Percentiles rank a stretch among this genome's conserved stretches.
These are phyloP conservation scores for Platyrinchus mystaceus DNA, from an alignment of 2,797 vertebrate species.

Conservation along the genomic window DNA sequence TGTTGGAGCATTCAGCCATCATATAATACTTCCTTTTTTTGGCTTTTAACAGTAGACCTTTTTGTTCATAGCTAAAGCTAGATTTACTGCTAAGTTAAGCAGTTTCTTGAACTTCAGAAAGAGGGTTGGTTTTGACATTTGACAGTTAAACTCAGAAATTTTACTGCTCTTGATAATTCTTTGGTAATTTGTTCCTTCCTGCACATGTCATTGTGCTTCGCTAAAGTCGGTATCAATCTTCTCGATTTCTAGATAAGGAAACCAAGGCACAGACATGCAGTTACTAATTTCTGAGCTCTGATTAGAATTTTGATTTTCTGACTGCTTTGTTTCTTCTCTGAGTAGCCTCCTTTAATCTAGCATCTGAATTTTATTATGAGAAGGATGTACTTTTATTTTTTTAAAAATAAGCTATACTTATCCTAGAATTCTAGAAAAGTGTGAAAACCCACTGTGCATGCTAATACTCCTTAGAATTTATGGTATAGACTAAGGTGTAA, in stretches of 20 bases:
- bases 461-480: neutral
- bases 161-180: neutral
- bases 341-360: neutral
- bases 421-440: neutral
- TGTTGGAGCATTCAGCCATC: neutral
- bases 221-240: neutral
- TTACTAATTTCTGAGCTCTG: neutral
- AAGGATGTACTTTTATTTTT: neutral
- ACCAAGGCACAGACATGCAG: neutral
- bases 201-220: neutral
- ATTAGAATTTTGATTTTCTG: neutral
- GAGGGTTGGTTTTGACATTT: neutral
- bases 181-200: neutral
- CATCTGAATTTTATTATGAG: neutral
- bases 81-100: constrained; percentile 15
- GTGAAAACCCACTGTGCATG: neutral
- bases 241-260: neutral
- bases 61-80: neutral
- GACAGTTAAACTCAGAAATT: neutral
- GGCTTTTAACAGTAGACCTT: neutral
- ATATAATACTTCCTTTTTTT: neutral
- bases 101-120: neutral
- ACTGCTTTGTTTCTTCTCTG: neutral
- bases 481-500: neutral
- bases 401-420: neutral